These are phyloP conservation scores for Nyctereutes procyonoides DNA, from an alignment of 2,113 vertebrate species.

Conservation along the genomic window DNA sequence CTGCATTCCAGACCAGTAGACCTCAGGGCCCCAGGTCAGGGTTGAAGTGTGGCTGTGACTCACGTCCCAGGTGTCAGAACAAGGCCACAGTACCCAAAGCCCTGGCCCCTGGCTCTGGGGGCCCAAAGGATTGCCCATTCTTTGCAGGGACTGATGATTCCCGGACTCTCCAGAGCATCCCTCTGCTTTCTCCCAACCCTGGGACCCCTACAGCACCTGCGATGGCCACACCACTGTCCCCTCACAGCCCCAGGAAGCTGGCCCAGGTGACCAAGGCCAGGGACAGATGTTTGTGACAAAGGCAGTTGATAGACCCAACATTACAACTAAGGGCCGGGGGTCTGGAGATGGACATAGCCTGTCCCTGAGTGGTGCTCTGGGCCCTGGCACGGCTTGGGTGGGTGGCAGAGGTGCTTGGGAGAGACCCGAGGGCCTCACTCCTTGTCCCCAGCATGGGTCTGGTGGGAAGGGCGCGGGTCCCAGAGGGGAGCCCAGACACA, in stretches of 20 bases:
- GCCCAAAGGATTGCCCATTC: background rate
- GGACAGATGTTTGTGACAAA: background rate
- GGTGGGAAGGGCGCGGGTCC: background rate
- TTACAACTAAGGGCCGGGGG: background rate
- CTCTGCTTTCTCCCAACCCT: background rate
- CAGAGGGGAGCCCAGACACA: background rate
- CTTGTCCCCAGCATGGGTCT: background rate
- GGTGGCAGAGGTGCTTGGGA: background rate
- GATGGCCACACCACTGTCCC: too few species aligned
- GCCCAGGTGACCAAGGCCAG: background rate
- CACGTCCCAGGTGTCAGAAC: background rate
- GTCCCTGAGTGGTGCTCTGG: accelerated
- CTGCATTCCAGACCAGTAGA: too few species aligned
- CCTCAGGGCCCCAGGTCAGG: background rate
- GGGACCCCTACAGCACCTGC: accelerated
- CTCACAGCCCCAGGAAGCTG: background rate
- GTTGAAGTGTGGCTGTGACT: too few species aligned
- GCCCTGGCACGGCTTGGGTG: background rate
- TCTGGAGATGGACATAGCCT: background rate
- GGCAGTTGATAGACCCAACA: background rate
- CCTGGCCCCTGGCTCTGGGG: background rate
- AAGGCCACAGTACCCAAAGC: background rate
- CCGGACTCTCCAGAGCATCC: background rate
- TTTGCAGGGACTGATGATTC: accelerated
- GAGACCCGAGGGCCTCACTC: background rate